Base-by-base conservation (phyloP, 2,888 invertebrate genomes). In the Lordiphosa andalusiaca region DNA sequence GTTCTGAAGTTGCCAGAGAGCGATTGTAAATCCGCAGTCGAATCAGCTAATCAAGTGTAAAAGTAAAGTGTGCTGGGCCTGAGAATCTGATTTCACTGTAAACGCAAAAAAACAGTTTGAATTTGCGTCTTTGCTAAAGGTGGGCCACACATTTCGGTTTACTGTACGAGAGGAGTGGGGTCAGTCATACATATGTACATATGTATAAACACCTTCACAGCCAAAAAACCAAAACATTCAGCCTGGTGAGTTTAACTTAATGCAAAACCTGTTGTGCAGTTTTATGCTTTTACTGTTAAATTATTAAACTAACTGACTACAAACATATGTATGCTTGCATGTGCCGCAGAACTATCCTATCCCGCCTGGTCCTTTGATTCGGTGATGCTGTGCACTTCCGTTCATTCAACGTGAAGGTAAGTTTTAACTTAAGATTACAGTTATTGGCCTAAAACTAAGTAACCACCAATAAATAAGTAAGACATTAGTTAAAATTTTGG, bases 191-290 rank as follows among this genome's bases (percentile, higher is more conserved):
- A 30, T 30, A 30, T 30, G 30, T 30, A 30, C 30, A 10, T 30
- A 4, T 30, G 30, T 30, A 44, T 44, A 33, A 44, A 44, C 44
- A 44, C 44, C 44, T 33, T 44, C 16, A n/a, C 44, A 44, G 16
- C n/a, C 33, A 33, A 30, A 33, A 44, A 44, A 16, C 30, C 16
- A 44, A 44, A 44, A 33, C 44, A 33, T 16, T 44, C 10, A 40
- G n/a, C 13, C 33, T 33, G 33, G 44, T 44, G 44, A 33, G 44
- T 33, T 16, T 33, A 10, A 21, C 6, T 7, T 5, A n/a, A 44
- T 33, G 6, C 30, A 9, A 44, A 33, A 44, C 16, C 25, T 12
- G n/a, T 3, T 12, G 33, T 42, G 4, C 42, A 30, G 30, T 30
- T 30, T 30, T 9, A 30, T 9, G 30, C 30, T 9, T 30, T 30